phyloP scores from a whole-genome alignment of 2,113 vertebrate genomes.

The Archocentrus centrarchus region DNA sequence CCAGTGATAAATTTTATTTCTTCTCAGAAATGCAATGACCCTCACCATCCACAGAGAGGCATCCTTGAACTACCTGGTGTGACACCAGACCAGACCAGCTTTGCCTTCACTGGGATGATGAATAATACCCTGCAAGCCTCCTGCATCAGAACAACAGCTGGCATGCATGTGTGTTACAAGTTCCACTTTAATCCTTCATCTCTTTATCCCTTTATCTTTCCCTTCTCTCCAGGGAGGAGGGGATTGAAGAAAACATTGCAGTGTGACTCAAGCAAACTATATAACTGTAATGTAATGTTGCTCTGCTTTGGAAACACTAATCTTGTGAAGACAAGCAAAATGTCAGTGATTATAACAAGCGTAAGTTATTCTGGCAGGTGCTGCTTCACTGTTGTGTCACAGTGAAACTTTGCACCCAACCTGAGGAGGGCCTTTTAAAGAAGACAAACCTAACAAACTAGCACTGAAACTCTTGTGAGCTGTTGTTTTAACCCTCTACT shows the following conservation, averaged over 20 bases:
- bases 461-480: not conserved
- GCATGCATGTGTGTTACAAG: slow-evolving; percentile 48
- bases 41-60: slow-evolving; percentile 71
- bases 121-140: slow-evolving; percentile 49
- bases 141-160: slow-evolving; percentile 63
- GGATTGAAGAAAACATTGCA: slow-evolving; percentile 35
- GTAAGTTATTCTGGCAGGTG: slow-evolving; percentile 44
- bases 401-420: not conserved
- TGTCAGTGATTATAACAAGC: slow-evolving; percentile 12
- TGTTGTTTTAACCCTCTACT: not conserved
- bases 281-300: slow-evolving; percentile 26
- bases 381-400: slow-evolving; percentile 38
- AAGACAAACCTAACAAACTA: not conserved
- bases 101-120: not conserved
- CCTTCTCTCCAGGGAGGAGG: slow-evolving; percentile 22
- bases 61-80: slow-evolving; percentile 29
- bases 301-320: slow-evolving; percentile 60
- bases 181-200: slow-evolving; percentile 48
- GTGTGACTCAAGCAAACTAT: slow-evolving; percentile 39
- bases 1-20: not conserved
- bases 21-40: slow-evolving; percentile 48
- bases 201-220: slow-evolving; percentile 63
- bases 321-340: slow-evolving; percentile 47
- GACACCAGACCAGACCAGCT: slow-evolving; percentile 3
- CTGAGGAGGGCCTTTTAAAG: not conserved